Evolutionary conservation across 2,888 invertebrate species (phyloP), one percentile per base, ranked within the genome.

Genomic region (Drosophila testacea): DNA sequence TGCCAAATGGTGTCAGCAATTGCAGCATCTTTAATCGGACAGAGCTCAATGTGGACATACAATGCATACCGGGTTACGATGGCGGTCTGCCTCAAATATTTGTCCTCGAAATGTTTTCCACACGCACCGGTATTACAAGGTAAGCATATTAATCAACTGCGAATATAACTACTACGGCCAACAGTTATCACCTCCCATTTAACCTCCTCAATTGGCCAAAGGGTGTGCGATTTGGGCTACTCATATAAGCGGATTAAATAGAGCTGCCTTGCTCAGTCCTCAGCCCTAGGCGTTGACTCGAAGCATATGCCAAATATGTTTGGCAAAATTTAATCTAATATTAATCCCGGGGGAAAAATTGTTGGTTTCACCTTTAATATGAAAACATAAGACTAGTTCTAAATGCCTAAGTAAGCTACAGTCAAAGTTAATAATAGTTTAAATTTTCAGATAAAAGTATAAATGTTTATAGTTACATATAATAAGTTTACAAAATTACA

Each of bases 31-130:
- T 95, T 92, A 97, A 97, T 93, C 96, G 96, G 92, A 97, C 97
- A 13, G 95, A 96, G 88, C 96, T 95, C 85, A 96, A 96, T 69
- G 96, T 96, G 82, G 95, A 96, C 92, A 96, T 97, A 80, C 95
- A 95, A 88, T 97, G 97, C 92, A 94, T 95, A 89, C 94, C 96
- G 28, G 96, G 96, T 81, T 97, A 97, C 93, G 97, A 97, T 93
- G 97, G 97, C 68, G 97, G 97, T 77, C 94, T 97, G 88, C 96
- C 97, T 68, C 97, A 97, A 93, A 94, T 94, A 91, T 97, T 97
- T 93, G 94, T 96, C 59, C 94, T 97, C 77, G 97, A 97, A 93
- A 94, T 97, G 80, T 96, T 94, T 92, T 93, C 93, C 77, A 83
- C 91, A 79, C 92, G 92, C 90, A 92, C 92, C 73, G 92, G 93